These are phyloP conservation scores for Chymomyza amoena DNA, from an alignment of 2,888 invertebrate species.

Conservation along the genomic window DNA sequence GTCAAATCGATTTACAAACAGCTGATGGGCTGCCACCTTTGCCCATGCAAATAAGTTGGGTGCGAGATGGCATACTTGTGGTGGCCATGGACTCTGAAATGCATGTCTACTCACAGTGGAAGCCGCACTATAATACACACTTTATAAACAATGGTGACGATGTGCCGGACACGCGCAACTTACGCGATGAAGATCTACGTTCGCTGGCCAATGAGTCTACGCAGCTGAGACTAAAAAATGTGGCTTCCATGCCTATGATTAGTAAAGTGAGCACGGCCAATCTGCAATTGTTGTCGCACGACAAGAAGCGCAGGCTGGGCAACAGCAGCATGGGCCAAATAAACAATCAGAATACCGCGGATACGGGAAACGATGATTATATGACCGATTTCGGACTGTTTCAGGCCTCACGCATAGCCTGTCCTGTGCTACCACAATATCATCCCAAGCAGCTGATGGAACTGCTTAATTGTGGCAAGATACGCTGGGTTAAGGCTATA, in stretches of 20 bases:
- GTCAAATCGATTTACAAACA: conserved; percentile 93
- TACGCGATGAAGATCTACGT: conserved; percentile 85
- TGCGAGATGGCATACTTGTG: conserved; percentile 97
- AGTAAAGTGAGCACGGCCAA: conserved; percentile 92
- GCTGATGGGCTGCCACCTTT: conserved; percentile 97
- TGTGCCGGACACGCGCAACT: conserved; percentile 85
- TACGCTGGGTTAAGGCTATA: conserved; percentile 98
- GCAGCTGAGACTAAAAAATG: conserved; percentile 84
- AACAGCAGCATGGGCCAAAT: conserved; percentile 77
- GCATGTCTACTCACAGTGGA: conserved; percentile 99
- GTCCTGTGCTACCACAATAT: conserved; percentile 98
- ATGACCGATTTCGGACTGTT: conserved; percentile 97
- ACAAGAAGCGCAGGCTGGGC: conserved; percentile 82
- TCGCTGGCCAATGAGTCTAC: conserved; percentile 83
- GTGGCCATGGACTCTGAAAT: conserved; percentile 99
- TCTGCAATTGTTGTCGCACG: conserved; percentile 87
- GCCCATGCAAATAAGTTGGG: conserved; percentile 99
- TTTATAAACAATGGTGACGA: conserved; percentile 85
- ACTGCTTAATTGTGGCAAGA: conserved; percentile 97
- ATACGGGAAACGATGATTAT: conserved; percentile 82
- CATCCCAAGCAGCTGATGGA: conserved; percentile 99
- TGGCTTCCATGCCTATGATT: conserved; percentile 89
- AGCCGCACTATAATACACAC: conserved; percentile 80
- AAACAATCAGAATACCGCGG: conserved; percentile 70
- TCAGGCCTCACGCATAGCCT: conserved; percentile 97